These are phyloP conservation scores for Apteryx mantelli DNA, from an alignment of 2,113 vertebrate genomes.

Conservation along the genomic window DNA sequence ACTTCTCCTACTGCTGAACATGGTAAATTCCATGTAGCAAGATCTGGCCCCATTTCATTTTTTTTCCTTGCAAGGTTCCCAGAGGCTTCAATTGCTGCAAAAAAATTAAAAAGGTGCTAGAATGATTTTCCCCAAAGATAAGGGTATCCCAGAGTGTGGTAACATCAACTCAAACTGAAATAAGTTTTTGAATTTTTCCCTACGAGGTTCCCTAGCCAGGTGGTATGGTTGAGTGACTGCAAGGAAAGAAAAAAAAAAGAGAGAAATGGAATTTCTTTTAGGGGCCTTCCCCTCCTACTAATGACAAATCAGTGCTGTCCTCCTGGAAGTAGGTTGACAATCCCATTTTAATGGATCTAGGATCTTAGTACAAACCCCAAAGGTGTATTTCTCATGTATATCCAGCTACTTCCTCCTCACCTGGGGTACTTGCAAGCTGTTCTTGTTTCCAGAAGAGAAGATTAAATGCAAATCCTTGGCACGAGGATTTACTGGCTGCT, in stretches of 20 bases:
- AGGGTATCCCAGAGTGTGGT: neutral
- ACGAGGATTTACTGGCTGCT: neutral
- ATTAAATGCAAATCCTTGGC: neutral
- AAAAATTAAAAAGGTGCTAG: neutral
- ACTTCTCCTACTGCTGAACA: neutral
- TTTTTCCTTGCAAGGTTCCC: neutral
- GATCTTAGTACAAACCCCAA: neutral
- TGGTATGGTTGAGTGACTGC: no score
- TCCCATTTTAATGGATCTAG: neutral
- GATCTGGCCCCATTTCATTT: neutral
- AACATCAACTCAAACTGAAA: neutral
- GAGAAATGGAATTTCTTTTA: neutral
- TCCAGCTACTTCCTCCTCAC: neutral
- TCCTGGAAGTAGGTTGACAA: neutral
- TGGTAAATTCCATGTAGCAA: neutral
- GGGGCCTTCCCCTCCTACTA: neutral
- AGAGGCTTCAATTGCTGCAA: neutral
- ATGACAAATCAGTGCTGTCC: neutral
- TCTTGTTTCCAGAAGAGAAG: neutral
- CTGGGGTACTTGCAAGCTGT: neutral
- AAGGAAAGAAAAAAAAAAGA: neutral
- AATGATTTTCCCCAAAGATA: neutral
- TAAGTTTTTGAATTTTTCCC: neutral
- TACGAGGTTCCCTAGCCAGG: neutral
- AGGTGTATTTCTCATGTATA: neutral